These are phyloP conservation scores for Pollenia amentaria DNA, from an alignment of 2,888 invertebrate genomes.

Conservation along the genomic window DNA sequence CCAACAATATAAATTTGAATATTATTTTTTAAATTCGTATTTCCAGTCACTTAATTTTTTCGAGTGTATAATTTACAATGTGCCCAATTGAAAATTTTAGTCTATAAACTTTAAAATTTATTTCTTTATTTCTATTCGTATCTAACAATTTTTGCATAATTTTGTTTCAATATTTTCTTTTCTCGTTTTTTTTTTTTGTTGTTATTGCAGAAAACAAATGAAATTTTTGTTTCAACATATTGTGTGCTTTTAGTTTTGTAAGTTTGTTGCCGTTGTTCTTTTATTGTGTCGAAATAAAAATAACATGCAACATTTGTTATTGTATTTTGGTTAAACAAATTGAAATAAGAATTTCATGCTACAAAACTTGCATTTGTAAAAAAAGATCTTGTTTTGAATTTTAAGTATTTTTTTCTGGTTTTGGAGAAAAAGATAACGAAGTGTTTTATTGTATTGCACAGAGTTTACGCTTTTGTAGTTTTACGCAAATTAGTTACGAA, in stretches of 20 bases:
- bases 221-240: conserved; percentile 70
- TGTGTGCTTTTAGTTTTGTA: conserved; percentile 66
- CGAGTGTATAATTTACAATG: conserved; percentile 31
- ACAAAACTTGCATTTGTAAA: conserved; percentile 55
- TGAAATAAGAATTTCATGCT: conserved; percentile 45
- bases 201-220: conserved; percentile 53
- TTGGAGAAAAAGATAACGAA: conserved; percentile 50
- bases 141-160: conserved; percentile 68
- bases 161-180: conserved; percentile 66
- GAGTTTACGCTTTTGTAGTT: conserved; percentile 47
- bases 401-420: conserved; percentile 42
- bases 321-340: conserved; percentile 22
- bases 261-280: conserved; percentile 42
- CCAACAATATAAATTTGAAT: no score
- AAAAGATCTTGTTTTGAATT: conserved; percentile 70
- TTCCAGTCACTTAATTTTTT: not conserved
- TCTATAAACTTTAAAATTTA: conserved; percentile 70
- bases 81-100: conserved; percentile 38
- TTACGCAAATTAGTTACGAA: conserved; percentile 55
- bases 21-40: no score
- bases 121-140: conserved; percentile 68
- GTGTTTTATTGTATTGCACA: conserved; percentile 56
- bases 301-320: conserved; percentile 67
- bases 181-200: conserved; percentile 23
- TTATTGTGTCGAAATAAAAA: conserved; percentile 47